Evolutionary conservation across 1,140 invertebrate genomes (phyloP), one percentile per base, ranked within the genome.

Genomic region (Lithobius niger): DNA sequence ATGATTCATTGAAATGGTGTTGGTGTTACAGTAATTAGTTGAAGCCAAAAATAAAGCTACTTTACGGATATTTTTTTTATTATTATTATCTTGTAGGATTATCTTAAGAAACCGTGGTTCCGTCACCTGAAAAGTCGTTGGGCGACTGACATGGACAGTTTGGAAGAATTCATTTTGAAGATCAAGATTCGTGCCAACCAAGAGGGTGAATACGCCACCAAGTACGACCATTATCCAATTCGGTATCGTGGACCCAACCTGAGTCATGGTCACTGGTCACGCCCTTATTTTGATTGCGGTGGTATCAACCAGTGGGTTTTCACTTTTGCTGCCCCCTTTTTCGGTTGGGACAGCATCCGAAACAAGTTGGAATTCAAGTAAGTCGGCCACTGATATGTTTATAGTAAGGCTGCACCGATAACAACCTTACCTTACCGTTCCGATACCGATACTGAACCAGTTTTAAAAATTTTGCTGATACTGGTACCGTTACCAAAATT

Each of bases 261-360:
- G 56, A 79, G 82, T 54, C 86, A 97, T 69, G 94, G 94, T 6
- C 82, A 87, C 67, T 98, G 95, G 95, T 84, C 87, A 42, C 74
- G 81, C 61, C 94, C 95, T 2, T 90, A 90, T 66, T 97, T 86
- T 69, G 92, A 97, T 74, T 98, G 95, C 74, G 76, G 86, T 63
- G 91, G 89, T 36, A 87, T 69, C 26, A 61, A 65, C 22, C 50
- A 61, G 18, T 98, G 94, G 95, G 78, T 96, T 59, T 80, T 97
- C 59, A 92, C 88, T 36, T 98, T 97, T 76, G 84, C 88, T 50
- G 83, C 83, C 52, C 94, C 94, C 52, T 97, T 98, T 79, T 99
- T 99, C 71, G 94, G 94, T 52, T 91, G 86, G 83, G 92, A 97
- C 69, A 86, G 82, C 67, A 77, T 97, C 47, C 88, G 86, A 77